Conservation (phyloP, 2,888 invertebrate species). For the Epirrhoe tristata region DNA sequence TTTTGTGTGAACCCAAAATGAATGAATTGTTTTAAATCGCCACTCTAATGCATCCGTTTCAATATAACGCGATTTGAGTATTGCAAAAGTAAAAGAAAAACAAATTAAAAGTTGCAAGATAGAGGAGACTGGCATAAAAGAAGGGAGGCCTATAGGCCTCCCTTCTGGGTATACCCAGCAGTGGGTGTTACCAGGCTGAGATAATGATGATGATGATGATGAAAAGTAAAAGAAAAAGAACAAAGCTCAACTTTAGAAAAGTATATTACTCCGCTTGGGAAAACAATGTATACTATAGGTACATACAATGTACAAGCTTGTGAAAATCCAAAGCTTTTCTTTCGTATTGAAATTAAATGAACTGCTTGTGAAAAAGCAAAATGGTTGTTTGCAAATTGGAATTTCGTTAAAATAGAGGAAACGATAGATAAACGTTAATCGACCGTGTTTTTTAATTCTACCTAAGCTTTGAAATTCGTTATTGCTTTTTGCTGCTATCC, state of each 20-base stretch:
- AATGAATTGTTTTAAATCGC: constrained; percentile 16
- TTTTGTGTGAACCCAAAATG: constrained; percentile 39
- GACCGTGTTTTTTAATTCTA: not conserved
- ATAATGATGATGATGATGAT: too few relatives aligned
- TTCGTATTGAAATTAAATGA: constrained; percentile 13
- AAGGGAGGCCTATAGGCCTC: too few relatives aligned
- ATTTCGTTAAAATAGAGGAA: not conserved
- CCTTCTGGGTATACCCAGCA: too few relatives aligned
- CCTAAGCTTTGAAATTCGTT: not conserved
- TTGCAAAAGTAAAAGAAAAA: not conserved
- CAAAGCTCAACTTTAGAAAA: not conserved
- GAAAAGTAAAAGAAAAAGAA: not conserved
- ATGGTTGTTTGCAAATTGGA: not conserved
- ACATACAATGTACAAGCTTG: not conserved
- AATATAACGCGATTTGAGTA: constrained; percentile 6
- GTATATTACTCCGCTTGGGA: not conserved
- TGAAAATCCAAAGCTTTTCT: constrained; percentile 7
- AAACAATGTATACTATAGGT: not conserved
- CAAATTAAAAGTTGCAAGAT: too few relatives aligned
- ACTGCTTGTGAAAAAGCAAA: constrained; percentile 8
- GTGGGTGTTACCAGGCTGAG: too few relatives aligned
- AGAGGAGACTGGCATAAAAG: too few relatives aligned
- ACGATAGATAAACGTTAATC: not conserved
- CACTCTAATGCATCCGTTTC: constrained; percentile 18
- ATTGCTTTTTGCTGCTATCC: not conserved